Evolutionary conservation across 2,113 vertebrate genomes (phyloP), one percentile per base, ranked within the genome.

Genomic region (Cromileptes altivelis): DNA sequence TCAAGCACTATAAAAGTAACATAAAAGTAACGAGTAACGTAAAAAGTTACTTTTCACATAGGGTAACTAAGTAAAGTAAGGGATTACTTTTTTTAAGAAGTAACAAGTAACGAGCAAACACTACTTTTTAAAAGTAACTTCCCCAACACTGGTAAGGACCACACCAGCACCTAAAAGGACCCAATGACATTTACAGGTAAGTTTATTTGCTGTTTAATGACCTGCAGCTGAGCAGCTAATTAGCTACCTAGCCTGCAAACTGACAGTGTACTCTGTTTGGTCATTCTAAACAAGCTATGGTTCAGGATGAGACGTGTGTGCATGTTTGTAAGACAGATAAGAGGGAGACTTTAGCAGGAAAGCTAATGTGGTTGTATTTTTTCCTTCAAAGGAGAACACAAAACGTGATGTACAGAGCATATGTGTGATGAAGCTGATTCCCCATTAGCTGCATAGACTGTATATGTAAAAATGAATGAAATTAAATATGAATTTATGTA

Each of bases 131-230:
- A n/a, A n/a, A n/a, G n/a, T n/a, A n/a, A n/a, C n/a, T n/a, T n/a
- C n/a, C n/a, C n/a, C n/a, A n/a, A n/a, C n/a, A n/a, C n/a, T n/a
- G n/a, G 37, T 42, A 52, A 65, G n/a, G 5, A 58, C 21, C 45
- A 52, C 60, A 50, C 4, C 42, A 25, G 60, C 52, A 27, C 62
- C 21, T 62, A 56, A 65, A 82, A 58, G 14, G 50, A 25, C 49
- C n/a, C 0, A 49, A 52, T 70, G 37, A 45, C 65, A 57, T 70
- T 75, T 74, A 33, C 52, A 55, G 69, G 57, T 81, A 60, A 18
- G 52, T 53, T 52, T 25, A 45, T 27, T n/a, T 30, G 25, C 47
- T 23, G 30, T 75, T 75, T 71, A 79, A 49, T 82, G 65, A n/a
- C 55, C 33, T 49, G 23, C 63, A 45, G 64, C 76, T 70, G 47